These are phyloP conservation scores for Drosophila aff. DNA, from an alignment of 1,140 invertebrate genomes.

Conservation along the genomic window DNA sequence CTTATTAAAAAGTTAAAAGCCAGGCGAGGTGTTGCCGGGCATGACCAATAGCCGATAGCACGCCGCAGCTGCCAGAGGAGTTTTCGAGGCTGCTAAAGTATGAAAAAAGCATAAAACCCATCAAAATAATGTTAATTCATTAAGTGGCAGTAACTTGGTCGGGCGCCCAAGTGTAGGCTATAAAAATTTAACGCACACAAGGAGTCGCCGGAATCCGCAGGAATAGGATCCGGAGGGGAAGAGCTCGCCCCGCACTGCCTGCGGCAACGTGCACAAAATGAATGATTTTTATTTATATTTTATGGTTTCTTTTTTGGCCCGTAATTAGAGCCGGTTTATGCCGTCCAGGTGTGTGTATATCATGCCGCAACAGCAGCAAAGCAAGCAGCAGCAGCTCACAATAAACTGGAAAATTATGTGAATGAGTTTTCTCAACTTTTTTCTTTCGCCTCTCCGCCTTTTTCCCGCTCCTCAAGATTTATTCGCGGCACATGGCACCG, in stretches of 20 bases:
- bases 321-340: constrained; percentile 82
- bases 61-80: constrained; percentile 42
- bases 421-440: constrained; percentile 83
- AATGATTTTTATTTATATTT: constrained; percentile 84
- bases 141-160: constrained; percentile 81
- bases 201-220: constrained; percentile 36
- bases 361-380: constrained; percentile 46
- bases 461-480: constrained; percentile 58
- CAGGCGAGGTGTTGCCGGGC: constrained; percentile 49
- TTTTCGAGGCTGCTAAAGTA: constrained; percentile 58
- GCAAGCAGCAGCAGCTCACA: constrained; percentile 49
- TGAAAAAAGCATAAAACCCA: constrained; percentile 81
- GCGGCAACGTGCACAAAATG: constrained; percentile 59
- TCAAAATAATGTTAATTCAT: constrained; percentile 84
- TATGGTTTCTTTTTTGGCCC: constrained; percentile 58
- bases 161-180: constrained; percentile 79
- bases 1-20: constrained; percentile 78
- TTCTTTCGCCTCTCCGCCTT: background rate
- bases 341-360: constrained; percentile 74
- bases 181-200: constrained; percentile 81
- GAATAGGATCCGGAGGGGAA: constrained; percentile 1
- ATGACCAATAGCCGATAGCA: constrained; percentile 38
- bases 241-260: background rate
- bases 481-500: constrained; percentile 77
- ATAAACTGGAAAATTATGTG: constrained; percentile 83